Percentiles rank a stretch among this genome's conserved stretches.
phyloP scores from a whole-genome alignment of 2,888 invertebrate genomes.

The Mayetiola destructor region DNA sequence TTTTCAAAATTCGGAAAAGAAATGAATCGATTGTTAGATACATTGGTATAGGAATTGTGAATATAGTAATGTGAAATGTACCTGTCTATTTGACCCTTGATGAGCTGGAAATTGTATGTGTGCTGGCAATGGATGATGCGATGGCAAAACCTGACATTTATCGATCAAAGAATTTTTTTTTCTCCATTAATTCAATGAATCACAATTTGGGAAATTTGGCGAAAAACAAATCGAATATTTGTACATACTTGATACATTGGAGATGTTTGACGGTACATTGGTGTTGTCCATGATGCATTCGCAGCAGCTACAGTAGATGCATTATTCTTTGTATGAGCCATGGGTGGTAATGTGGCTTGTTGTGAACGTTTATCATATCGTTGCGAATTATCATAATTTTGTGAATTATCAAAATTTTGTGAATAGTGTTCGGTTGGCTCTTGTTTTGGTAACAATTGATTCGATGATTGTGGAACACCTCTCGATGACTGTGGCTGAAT shows the following conservation, averaged over 20 bases:
- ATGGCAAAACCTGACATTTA: slow-evolving; percentile 41
- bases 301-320: too few relatives aligned
- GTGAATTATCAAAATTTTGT: too few relatives aligned
- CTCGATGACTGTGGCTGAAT: slow-evolving; percentile 34
- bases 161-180: too few relatives aligned
- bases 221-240: slow-evolving; percentile 31
- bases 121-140: slow-evolving; percentile 68
- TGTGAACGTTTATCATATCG: too few relatives aligned
- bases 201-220: slow-evolving; percentile 43
- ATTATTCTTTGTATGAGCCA: slow-evolving; percentile 31
- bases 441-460: slow-evolving; percentile 33
- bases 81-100: slow-evolving; percentile 36
- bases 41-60: neutral
- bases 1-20: slow-evolving; percentile 27
- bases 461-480: slow-evolving; percentile 23
- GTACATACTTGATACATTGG: slow-evolving; percentile 35
- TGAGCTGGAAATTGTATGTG: slow-evolving; percentile 46
- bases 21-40: neutral
- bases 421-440: slow-evolving; percentile 35
- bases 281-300: slow-evolving; percentile 28
- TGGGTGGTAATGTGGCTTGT: slow-evolving; percentile 28
- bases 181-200: slow-evolving; percentile 33
- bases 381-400: too few relatives aligned
- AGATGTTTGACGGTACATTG: slow-evolving; percentile 33
- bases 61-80: slow-evolving; percentile 20